Evolutionary conservation across 2,113 vertebrate species (phyloP).

Genomic region (Perca flavescens): DNA sequence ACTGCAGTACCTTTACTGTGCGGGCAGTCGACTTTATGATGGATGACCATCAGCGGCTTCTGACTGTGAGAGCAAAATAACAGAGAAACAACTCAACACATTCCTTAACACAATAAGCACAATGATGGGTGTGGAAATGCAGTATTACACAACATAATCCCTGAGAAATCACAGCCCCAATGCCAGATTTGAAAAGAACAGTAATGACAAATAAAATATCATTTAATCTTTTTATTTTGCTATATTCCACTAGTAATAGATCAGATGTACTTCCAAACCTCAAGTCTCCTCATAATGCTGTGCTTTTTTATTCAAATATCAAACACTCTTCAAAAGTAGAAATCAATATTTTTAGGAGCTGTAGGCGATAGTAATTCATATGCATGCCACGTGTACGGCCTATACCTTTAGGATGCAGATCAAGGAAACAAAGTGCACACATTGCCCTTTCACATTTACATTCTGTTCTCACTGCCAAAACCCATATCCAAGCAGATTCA

Average conservation of each 20-base stretch:
- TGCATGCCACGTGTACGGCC: not conserved
- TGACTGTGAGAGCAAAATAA: slow-evolving; percentile 79
- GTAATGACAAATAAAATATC: not conserved
- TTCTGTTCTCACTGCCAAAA: not conserved
- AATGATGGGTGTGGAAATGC: slow-evolving; percentile 32
- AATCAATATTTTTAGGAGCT: not conserved
- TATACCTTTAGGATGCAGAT: not conserved
- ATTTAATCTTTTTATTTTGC: slow-evolving; percentile 3
- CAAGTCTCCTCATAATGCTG: not conserved
- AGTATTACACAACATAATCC: slow-evolving; percentile 1
- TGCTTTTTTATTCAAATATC: not conserved
- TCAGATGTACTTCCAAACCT: not conserved
- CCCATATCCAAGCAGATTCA: not conserved
- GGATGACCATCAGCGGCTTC: slow-evolving; percentile 92
- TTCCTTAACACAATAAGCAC: slow-evolving; percentile 49
- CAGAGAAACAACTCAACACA: slow-evolving; percentile 43
- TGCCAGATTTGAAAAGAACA: not conserved
- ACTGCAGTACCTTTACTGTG: slow-evolving; percentile 87
- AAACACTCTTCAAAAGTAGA: not conserved
- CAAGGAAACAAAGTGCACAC: not conserved
- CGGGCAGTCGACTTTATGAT: slow-evolving; percentile 89
- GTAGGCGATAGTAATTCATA: not conserved
- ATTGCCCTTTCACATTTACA: not conserved
- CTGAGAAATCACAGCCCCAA: not conserved
- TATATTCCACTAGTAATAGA: not conserved